Conservation (phyloP, 2,113 vertebrate genomes). For the Ciconia boyciana region DNA sequence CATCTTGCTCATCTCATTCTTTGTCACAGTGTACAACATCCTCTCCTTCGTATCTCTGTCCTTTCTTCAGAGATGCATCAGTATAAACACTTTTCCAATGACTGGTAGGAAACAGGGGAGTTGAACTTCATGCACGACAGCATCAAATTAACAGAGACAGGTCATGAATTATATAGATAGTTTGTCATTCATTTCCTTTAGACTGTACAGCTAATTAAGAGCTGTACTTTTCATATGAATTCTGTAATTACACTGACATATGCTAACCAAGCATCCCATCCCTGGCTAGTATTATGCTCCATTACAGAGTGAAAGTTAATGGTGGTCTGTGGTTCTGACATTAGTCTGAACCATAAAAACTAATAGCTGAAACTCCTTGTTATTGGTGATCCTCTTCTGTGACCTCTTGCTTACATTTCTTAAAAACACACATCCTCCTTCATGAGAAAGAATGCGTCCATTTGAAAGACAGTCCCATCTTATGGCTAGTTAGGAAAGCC, state of each 20-base stretch:
- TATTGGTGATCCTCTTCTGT: neutral
- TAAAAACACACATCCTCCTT: neutral
- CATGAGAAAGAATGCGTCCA: neutral
- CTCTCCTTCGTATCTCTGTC: neutral
- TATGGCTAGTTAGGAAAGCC: neutral
- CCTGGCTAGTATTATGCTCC: neutral
- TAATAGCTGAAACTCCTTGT: neutral
- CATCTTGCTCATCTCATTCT: neutral
- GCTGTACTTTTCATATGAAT: constrained; percentile 1
- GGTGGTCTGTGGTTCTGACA: neutral
- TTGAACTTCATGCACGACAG: constrained; percentile 38
- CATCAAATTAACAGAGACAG: constrained; percentile 39
- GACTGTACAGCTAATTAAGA: constrained; percentile 42
- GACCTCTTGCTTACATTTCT: neutral
- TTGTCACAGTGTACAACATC: neutral
- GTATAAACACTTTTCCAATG: neutral
- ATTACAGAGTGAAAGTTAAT: neutral
- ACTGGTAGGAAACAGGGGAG: neutral
- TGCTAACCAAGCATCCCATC: constrained; percentile 22
- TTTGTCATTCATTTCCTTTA: constrained; percentile 33
- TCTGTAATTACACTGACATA: constrained; percentile 49
- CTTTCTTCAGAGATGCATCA: neutral
- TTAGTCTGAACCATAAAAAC: constrained; percentile 9
- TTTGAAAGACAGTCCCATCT: neutral
- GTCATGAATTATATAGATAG: constrained; percentile 40